Base-by-base conservation (phyloP, 2,888 invertebrate genomes). In the Caradrina kadenii region DNA sequence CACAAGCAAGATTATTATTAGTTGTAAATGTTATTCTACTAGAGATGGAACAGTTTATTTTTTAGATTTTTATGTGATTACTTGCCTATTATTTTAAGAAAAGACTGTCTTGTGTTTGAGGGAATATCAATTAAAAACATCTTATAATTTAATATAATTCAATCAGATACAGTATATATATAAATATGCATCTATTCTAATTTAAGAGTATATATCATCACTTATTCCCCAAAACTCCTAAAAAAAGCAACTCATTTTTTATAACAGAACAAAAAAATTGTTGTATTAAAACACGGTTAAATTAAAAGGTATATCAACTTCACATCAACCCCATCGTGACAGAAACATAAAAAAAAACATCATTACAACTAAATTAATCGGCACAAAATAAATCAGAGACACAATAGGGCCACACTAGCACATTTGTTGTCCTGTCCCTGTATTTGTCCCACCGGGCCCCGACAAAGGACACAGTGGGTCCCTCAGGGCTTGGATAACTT, bases 401-500 rank as follows among this genome's bases (percentile, higher is more conserved):
- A 84, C 85, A 86, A 81, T 81, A 60, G 80, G 50, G 74, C 70
- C 64, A 86, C 86, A 86, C 87, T 88, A 84, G 87, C 89, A 87
- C 91, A 91, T 89, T 90, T 88, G 90, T 88, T 86, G 81, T 80
- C 64, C 85, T 82, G 82, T 86, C 90, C 88, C 85, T 83, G 67
- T 75, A 80, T 79, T 79, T 73, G 84, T 87, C 92, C 90, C 71
- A 21, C 68, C 80, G 91, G 89, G 63, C 70, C 26, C 39, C 75
- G 84, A 92, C 93, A 94, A 93, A 94, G 93, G 92, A 91, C 89
- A 83, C 68, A 13, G 78, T 26, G 58, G 48, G 67, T 75, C 89
- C 91, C 91, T 83, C 10, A 72, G 89, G 88, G 87, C 82, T 68
- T 67, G 90, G 89, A 92, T 92, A 92, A 93, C 91, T 94, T 93